Evolutionary conservation across 1,140 invertebrate species (phyloP).

Genomic region (Nasonia giraulti): DNA sequence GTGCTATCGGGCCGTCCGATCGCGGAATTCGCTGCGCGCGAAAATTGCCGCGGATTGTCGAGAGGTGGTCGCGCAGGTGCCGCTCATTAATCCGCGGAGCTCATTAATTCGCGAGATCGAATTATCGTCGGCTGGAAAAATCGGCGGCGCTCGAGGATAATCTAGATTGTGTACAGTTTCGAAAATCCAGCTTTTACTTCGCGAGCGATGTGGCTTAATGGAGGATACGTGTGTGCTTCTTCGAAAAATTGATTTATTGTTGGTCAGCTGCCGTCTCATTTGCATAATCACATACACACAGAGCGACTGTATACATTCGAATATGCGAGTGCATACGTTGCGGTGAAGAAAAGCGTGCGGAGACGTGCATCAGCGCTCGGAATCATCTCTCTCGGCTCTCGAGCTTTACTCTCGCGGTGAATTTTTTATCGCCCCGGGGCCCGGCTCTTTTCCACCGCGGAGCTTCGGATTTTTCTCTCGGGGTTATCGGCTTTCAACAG

Average conservation of each 20-base stretch:
- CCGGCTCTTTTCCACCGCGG: background rate
- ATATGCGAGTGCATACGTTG: too few relatives aligned
- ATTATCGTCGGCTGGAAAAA: background rate
- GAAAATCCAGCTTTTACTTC: too few relatives aligned
- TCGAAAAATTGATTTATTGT: background rate
- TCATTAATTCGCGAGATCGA: constrained; percentile 11
- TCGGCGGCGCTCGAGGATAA: background rate
- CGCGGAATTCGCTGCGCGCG: constrained; percentile 18
- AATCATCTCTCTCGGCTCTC: background rate
- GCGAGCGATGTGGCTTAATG: too few relatives aligned
- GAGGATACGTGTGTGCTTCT: background rate
- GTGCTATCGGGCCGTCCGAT: constrained; percentile 17
- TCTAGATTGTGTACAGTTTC: background rate
- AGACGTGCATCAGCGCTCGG: background rate
- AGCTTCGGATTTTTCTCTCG: background rate
- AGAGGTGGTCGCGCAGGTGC: background rate
- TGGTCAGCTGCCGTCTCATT: background rate
- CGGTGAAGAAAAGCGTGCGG: too few relatives aligned
- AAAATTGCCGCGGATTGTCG: constrained; percentile 35
- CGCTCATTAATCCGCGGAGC: constrained; percentile 23
- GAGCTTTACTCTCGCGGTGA: background rate
- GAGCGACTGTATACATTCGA: constrained; percentile 14
- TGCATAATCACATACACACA: constrained; percentile 14
- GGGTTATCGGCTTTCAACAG: background rate
- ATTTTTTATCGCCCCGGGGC: background rate